Evolutionary conservation across 53 echinoderm and acorn worm genomes (phyloP).

Genomic region (Holothuria scabra): DNA sequence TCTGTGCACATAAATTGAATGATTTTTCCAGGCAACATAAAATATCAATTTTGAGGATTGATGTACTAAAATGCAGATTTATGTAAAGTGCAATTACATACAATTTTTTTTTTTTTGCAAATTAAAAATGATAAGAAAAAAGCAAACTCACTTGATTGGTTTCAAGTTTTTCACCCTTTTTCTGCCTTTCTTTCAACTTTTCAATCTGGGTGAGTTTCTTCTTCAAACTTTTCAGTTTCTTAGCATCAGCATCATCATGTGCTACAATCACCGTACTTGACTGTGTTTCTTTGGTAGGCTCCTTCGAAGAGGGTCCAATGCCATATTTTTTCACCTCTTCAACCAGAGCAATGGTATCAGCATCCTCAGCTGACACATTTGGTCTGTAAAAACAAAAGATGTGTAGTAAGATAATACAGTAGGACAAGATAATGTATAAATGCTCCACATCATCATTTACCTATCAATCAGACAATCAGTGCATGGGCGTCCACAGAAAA

Average conservation of each 20-base stretch:
- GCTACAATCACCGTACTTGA: not conserved
- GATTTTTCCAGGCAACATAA: no score
- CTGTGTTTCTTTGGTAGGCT: not conserved
- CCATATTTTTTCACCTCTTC: constrained; percentile 60
- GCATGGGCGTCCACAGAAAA: no score
- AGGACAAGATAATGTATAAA: no score
- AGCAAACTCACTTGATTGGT: constrained; percentile 73
- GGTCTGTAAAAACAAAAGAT: constrained; percentile 55
- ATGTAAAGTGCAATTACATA: no score
- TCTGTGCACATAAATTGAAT: no score
- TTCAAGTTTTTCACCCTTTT: constrained; percentile 79
- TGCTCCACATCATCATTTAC: no score
- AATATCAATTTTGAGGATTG: no score
- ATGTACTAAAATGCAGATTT: no score
- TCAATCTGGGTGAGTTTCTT: constrained; percentile 92
- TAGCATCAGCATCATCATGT: constrained; percentile 57
- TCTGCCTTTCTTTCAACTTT: constrained; percentile 73
- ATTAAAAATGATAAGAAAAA: no score
- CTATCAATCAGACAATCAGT: no score
- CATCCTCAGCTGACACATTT: constrained; percentile 69
- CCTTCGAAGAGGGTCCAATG: constrained; percentile 21
- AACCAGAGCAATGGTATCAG: constrained; percentile 66
- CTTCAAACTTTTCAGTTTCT: constrained; percentile 71
- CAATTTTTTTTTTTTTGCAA: no score
- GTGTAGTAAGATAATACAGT: no score